phyloP scores from a whole-genome alignment of 2,797 vertebrate species.

The Anolis apletophallus region DNA sequence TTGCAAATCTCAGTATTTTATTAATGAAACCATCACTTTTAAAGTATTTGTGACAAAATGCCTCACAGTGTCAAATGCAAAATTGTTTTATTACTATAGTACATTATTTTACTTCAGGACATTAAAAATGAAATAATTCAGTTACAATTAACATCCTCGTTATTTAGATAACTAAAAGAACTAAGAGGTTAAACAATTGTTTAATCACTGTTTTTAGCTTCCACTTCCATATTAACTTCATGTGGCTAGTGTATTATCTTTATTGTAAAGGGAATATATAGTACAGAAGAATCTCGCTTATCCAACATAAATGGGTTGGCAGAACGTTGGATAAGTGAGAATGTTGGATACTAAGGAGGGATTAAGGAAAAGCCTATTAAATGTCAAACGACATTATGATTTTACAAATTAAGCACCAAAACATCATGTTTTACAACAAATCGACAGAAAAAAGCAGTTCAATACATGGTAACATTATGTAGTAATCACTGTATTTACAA shows the following conservation, averaged over 20 bases:
- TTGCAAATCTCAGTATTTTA: conserved; percentile 57
- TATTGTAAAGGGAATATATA: background rate
- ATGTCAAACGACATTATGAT: no score
- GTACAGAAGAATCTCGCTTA: no score
- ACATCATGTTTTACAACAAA: no score
- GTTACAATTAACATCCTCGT: background rate
- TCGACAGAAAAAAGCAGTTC: no score
- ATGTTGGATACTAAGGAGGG: no score
- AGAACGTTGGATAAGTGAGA: no score
- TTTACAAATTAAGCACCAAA: no score
- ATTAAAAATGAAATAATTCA: conserved; percentile 9
- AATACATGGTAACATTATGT: no score
- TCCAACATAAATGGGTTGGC: no score
- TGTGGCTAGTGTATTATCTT: accelerated
- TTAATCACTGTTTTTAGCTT: background rate
- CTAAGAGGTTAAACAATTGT: conserved; percentile 2
- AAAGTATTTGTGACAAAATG: conserved; percentile 37
- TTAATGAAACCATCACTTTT: conserved; percentile 63
- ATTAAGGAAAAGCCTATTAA: no score
- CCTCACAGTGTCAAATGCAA: conserved; percentile 16
- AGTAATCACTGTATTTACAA: no score
- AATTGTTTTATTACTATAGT: conserved; percentile 34
- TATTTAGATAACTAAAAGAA: conserved; percentile 16
- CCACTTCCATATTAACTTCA: background rate
- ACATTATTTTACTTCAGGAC: conserved; percentile 25